Percentiles rank a stretch among this genome's conserved stretches.
Evolutionary conservation across 2,797 vertebrate species (phyloP).

Genomic region (Sebastes itinus): DNA sequence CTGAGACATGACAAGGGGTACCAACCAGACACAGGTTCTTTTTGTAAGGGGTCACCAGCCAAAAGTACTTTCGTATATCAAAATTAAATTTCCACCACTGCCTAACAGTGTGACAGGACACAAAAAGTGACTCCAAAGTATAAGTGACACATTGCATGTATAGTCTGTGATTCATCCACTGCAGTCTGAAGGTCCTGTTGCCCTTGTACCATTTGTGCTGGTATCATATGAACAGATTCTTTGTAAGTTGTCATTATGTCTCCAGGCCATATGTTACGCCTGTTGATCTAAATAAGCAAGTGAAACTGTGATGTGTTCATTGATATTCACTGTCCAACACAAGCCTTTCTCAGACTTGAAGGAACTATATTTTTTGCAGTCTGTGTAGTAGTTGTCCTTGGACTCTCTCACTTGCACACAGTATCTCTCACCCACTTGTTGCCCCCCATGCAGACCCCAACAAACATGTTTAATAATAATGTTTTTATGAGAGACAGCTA

Average conservation of each 20-base stretch:
- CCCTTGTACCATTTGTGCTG: slow-evolving; percentile 8
- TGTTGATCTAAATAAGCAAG: neutral
- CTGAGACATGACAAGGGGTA: neutral
- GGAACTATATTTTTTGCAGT: neutral
- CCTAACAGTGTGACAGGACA: neutral
- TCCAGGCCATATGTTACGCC: neutral
- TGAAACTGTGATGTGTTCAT: neutral
- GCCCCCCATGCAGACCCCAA: neutral
- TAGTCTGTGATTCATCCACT: neutral
- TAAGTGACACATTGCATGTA: neutral
- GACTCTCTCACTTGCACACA: slow-evolving; percentile 23
- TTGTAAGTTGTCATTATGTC: slow-evolving; percentile 2
- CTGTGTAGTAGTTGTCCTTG: neutral
- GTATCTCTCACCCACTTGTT: slow-evolving; percentile 37
- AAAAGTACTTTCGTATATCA: neutral
- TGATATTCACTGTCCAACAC: neutral
- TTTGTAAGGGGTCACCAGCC: neutral
- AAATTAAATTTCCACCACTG: neutral
- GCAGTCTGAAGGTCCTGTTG: slow-evolving; percentile 10
- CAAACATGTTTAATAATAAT: neutral
- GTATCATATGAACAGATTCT: slow-evolving; percentile 1
- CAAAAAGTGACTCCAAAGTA: neutral
- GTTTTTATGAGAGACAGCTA: neutral
- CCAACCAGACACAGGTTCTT: neutral
- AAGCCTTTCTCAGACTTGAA: neutral